phyloP scores from a whole-genome alignment of 1,140 invertebrate species.

The Orussus abietinus region DNA sequence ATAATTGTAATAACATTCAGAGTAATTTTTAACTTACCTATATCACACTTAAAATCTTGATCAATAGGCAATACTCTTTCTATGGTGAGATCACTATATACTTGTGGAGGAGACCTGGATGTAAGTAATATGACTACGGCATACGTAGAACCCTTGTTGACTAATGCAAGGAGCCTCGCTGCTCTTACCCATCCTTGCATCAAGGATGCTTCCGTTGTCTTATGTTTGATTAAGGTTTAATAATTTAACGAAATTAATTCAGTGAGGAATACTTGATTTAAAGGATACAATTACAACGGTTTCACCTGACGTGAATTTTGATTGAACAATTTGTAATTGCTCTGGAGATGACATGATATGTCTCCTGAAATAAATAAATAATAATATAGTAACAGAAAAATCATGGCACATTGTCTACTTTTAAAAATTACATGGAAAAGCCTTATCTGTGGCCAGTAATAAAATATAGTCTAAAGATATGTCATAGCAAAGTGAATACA shows the following conservation, averaged over 20 bases:
- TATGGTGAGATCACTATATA: constrained; percentile 66
- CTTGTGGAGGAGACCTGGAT: constrained; percentile 59
- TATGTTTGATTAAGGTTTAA: constrained; percentile 24
- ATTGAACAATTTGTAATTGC: constrained; percentile 55
- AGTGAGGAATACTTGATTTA: constrained; percentile 8
- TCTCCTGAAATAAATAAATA: no score
- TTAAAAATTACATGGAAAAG: no score
- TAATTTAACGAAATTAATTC: constrained; percentile 7
- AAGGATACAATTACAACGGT: constrained; percentile 57
- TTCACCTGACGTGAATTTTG: constrained; percentile 62
- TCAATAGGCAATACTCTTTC: constrained; percentile 73
- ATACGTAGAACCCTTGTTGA: constrained; percentile 61
- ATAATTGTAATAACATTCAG: constrained; percentile 15
- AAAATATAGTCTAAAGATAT: no score
- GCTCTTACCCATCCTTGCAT: constrained; percentile 57
- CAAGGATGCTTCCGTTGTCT: constrained; percentile 54
- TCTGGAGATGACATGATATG: no score
- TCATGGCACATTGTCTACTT: no score
- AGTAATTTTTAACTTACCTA: constrained; percentile 52
- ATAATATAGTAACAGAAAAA: no score
- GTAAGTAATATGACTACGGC: constrained; percentile 64
- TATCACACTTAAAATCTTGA: constrained; percentile 71
- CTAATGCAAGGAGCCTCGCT: constrained; percentile 60
- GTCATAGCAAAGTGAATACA: no score
- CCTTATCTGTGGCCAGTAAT: no score